These are phyloP conservation scores for Eidolon dupreanum DNA, from an alignment of 2,797 vertebrate species.

Conservation along the genomic window DNA sequence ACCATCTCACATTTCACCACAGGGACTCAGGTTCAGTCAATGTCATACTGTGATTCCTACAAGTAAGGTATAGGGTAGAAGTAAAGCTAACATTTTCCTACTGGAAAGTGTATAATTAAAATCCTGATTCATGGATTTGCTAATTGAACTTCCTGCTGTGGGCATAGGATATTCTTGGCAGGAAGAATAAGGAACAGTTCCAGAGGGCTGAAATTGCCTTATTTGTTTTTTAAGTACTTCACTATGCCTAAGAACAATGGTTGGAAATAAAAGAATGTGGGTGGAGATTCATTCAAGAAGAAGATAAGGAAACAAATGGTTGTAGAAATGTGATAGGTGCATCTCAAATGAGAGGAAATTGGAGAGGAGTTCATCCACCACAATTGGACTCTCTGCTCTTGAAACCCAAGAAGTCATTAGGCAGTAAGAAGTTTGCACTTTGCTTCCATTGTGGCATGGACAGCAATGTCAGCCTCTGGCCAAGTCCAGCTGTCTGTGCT, in stretches of 20 bases:
- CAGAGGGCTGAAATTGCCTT: constrained; percentile 51
- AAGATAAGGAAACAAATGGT: not conserved
- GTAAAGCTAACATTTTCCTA: constrained; percentile 65
- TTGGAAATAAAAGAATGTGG: constrained; percentile 62
- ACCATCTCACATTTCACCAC: constrained; percentile 40
- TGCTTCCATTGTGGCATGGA: not conserved
- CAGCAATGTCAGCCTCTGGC: not conserved
- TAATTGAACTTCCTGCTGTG: constrained; percentile 76
- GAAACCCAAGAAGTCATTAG: constrained; percentile 11
- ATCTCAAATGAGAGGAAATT: not conserved
- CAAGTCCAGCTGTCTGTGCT: not conserved
- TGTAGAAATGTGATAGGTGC: not conserved
- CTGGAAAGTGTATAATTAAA: constrained; percentile 74
- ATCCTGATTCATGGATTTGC: constrained; percentile 72
- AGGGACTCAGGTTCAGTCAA: constrained; percentile 42
- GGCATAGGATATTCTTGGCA: constrained; percentile 61
- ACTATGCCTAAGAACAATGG: constrained; percentile 53
- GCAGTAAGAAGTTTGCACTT: not conserved
- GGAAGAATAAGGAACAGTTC: constrained; percentile 60
- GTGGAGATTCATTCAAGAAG: constrained; percentile 37
- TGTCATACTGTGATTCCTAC: constrained; percentile 41
- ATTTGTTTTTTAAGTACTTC: constrained; percentile 48
- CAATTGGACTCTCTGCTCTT: not conserved
- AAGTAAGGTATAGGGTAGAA: constrained; percentile 52
- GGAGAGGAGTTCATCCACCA: not conserved